Base-by-base conservation (phyloP, 2,888 invertebrate species). In the Melanotus villosus region DNA sequence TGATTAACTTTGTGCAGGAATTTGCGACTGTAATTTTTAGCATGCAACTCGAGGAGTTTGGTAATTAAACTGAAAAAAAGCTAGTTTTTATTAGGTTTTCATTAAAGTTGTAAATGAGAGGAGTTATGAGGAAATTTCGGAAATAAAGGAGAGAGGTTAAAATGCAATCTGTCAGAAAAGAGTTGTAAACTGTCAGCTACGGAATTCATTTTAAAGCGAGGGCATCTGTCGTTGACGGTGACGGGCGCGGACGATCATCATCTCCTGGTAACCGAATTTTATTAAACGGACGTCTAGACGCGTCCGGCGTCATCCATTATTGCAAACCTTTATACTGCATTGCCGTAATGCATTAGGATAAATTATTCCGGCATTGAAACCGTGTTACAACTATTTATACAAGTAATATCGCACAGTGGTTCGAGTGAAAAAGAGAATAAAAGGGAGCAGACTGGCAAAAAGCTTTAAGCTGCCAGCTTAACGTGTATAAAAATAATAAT, bases 201-300 rank as follows among this genome's bases (percentile, higher is more conserved):
- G 63, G 63, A 68, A 68, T 64, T 64, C 50, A 47, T 41, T 56
- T 63, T 57, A 47, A 21, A 38, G 38, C 45, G 14, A 45, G 34
- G 60, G 65, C 65, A 70, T 52, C 60, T 70, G 70, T 36, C 64
- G 47, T 19, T 59, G 68, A 68, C 64, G 64, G 50, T 64, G 68
- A 68, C 64, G 54, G 18, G 60, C 60, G 19, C 65, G 30, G 43
- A 26, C 50, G 59, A 69, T 60, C 68, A 65, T 65, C 54, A 56
- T 60, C 59, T 69, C 65, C 52, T 19, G 23, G 58, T 65, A 58
- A 65, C 26, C 64, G 52, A 59, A 65, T 69, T 69, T 69, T 69
- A 69, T 69, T 69, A 69, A 69, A 69, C 58, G 59, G 59, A 57
- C 65, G 65, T 64, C 68, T 64, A 59, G 70, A 70, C 70, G 36